phyloP scores from a whole-genome alignment of 2,888 invertebrate species.

The Ctena decussata region DNA sequence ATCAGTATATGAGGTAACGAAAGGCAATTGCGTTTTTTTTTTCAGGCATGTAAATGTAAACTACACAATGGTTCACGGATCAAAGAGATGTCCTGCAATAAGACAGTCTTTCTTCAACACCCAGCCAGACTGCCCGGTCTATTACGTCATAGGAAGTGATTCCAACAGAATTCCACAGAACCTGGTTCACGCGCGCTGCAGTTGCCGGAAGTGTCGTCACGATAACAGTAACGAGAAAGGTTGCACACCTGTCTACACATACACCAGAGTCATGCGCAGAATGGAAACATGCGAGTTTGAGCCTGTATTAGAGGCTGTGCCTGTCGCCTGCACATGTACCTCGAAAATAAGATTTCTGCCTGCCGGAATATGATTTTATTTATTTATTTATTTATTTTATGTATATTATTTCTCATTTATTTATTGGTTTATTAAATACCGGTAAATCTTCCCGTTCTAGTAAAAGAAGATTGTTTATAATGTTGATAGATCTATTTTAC shows the following conservation, averaged over 20 bases:
- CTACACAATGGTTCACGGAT: slow-evolving; percentile 33
- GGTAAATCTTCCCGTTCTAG: too few relatives aligned
- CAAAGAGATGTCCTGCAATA: slow-evolving; percentile 27
- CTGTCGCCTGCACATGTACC: slow-evolving; percentile 36
- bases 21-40: too few relatives aligned
- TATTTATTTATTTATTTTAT: too few relatives aligned
- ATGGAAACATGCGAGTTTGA: neutral
- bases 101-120: neutral
- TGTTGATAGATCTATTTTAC: too few relatives aligned
- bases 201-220: slow-evolving; percentile 38
- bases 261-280: slow-evolving; percentile 30
- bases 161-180: slow-evolving; percentile 46
- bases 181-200: slow-evolving; percentile 43
- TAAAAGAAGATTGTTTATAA: too few relatives aligned
- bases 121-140: slow-evolving; percentile 38
- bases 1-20: too few relatives aligned
- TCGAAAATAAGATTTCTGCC: neutral
- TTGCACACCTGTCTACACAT: slow-evolving; percentile 24
- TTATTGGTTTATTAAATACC: too few relatives aligned
- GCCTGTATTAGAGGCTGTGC: slow-evolving; percentile 21
- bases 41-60: neutral
- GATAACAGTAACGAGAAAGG: neutral
- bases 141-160: slow-evolving; percentile 50
- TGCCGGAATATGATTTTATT: neutral
- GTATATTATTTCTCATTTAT: too few relatives aligned